A percentile compares a stretch with the other conserved stretches of the same genome.
Conservation (phyloP, 2,888 invertebrate species). For the Brenthis daphne region DNA sequence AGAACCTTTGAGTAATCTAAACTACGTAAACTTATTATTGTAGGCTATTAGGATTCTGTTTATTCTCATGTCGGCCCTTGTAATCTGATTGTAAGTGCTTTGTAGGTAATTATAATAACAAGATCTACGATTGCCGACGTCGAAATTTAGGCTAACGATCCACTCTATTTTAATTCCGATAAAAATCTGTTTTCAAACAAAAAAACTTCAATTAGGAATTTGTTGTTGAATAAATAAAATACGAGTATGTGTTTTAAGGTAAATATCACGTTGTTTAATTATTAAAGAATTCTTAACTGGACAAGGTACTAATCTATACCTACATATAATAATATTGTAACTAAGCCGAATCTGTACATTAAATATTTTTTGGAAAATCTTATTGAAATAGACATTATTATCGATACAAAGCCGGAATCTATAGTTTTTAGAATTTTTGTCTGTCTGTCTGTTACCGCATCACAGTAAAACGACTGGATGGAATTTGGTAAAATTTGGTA, state of each 20-base stretch:
- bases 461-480: no score
- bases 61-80: neutral
- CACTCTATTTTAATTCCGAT: conserved; percentile 17
- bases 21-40: neutral
- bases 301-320: no score
- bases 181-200: conserved; percentile 6
- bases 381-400: no score
- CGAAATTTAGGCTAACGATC: conserved; percentile 26
- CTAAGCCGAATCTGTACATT: no score
- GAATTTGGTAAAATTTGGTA: no score
- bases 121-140: conserved; percentile 27
- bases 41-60: neutral
- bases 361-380: no score
- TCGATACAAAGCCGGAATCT: no score
- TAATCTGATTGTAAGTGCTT: conserved; percentile 30
- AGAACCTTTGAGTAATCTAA: neutral
- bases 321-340: no score
- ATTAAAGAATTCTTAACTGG: neutral
- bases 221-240: neutral
- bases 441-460: no score
- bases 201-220: conserved; percentile 1
- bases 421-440: no score
- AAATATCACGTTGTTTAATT: neutral
- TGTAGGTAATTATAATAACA: conserved; percentile 30
- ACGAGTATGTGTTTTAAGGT: neutral